Evolutionary conservation across 1,140 invertebrate genomes (phyloP).

Genomic region (Listronotus oregonensis): DNA sequence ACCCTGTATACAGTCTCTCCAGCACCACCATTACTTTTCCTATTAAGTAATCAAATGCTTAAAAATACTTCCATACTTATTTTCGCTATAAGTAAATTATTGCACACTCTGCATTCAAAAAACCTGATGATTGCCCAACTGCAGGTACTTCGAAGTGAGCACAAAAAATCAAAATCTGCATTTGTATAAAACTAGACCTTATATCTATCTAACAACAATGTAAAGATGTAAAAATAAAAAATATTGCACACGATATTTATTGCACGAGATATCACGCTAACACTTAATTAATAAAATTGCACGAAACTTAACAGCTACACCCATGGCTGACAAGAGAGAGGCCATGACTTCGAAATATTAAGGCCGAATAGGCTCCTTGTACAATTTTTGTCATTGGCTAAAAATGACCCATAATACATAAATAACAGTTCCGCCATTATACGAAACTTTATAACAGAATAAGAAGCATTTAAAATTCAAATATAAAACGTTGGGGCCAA

Average conservation of each 20-base stretch:
- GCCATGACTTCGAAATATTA: neutral
- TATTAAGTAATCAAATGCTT: too few species aligned
- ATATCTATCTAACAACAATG: neutral
- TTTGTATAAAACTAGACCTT: neutral
- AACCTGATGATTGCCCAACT: constrained; percentile 1
- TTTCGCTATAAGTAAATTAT: neutral
- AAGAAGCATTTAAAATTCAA: too few species aligned
- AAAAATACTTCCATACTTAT: too few species aligned
- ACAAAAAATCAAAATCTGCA: neutral
- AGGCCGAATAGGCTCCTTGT: too few species aligned
- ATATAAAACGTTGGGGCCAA: too few species aligned
- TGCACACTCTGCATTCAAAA: neutral
- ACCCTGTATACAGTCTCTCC: too few species aligned
- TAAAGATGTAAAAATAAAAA: constrained; percentile 5
- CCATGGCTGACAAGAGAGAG: neutral
- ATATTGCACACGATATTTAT: constrained; percentile 6
- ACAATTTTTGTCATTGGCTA: too few species aligned
- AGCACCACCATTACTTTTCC: too few species aligned
- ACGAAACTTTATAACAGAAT: too few species aligned
- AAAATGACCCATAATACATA: too few species aligned
- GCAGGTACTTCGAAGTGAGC: constrained; percentile 18
- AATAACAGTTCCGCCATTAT: too few species aligned
- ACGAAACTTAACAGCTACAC: neutral
- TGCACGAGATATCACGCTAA: constrained; percentile 15
- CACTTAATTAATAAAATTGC: constrained; percentile 3